A percentile compares a stretch with the other conserved stretches of the same genome.
phyloP scores from a whole-genome alignment of 2,888 invertebrate species.

The Parthenolecanium corni region DNA sequence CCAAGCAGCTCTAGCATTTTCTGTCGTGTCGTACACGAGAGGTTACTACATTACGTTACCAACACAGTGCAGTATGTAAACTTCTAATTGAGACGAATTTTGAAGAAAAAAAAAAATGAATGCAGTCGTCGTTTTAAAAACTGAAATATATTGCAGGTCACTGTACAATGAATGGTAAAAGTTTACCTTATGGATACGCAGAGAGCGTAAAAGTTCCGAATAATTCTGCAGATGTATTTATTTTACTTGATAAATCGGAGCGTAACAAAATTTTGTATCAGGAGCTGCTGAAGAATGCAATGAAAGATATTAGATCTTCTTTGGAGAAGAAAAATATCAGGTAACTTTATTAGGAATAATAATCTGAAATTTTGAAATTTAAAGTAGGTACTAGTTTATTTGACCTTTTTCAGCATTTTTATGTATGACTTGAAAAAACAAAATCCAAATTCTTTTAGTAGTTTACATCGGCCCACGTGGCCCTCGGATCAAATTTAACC shows the following conservation, averaged over 20 bases:
- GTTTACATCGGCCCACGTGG: no score
- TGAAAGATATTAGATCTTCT: conserved; percentile 48
- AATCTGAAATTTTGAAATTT: no score
- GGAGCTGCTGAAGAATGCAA: conserved; percentile 49
- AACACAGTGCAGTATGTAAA: conserved; percentile 45
- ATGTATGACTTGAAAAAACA: no score
- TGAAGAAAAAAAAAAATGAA: no score
- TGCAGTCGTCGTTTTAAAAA: background rate
- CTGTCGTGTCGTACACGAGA: conserved; percentile 46
- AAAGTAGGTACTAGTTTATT: no score
- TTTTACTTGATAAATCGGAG: conserved; percentile 58
- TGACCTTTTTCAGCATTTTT: no score
- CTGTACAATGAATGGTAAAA: background rate
- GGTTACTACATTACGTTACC: conserved; percentile 54
- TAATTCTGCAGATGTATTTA: conserved; percentile 67
- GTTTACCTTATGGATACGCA: conserved; percentile 9
- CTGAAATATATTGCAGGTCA: background rate
- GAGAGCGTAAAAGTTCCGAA: conserved; percentile 42
- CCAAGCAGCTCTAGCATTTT: conserved; percentile 57
- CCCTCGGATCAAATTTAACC: no score
- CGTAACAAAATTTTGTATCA: conserved; percentile 53
- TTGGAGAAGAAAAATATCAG: conserved; percentile 53
- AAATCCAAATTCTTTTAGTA: no score
- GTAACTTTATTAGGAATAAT: conserved; percentile 41
- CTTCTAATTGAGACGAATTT: background rate